Percentiles rank a stretch among this genome's conserved stretches.
These are phyloP conservation scores for Autographa pulchrina DNA, from an alignment of 2,888 invertebrate genomes.

Conservation along the genomic window DNA sequence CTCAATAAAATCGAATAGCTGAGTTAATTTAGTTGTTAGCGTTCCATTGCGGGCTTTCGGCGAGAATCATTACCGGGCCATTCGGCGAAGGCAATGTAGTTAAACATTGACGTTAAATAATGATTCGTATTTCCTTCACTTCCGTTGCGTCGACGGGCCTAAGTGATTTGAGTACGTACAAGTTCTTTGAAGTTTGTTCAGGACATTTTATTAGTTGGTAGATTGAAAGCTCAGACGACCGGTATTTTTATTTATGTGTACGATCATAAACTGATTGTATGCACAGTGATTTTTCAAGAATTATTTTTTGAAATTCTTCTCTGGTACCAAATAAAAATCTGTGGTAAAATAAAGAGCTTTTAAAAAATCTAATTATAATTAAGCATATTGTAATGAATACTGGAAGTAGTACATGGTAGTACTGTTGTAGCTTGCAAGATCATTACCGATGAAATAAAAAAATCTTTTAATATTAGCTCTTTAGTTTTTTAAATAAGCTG, in stretches of 20 bases:
- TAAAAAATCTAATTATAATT: no score
- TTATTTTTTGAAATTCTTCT: no score
- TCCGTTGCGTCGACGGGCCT: constrained; percentile 61
- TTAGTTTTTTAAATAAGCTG: no score
- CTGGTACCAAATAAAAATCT: no score
- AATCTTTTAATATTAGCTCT: no score
- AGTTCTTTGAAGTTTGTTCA: constrained; percentile 19
- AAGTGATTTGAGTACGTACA: constrained; percentile 45
- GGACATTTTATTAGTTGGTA: background rate
- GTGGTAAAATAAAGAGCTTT: no score
- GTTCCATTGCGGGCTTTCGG: constrained; percentile 63
- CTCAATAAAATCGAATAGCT: constrained; percentile 55
- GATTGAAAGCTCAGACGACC: background rate
- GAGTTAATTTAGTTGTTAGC: constrained; percentile 68
- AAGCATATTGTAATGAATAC: no score
- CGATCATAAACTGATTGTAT: no score
- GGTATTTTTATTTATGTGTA: background rate
- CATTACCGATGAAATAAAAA: no score
- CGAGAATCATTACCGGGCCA: constrained; percentile 84
- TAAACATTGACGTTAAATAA: constrained; percentile 86
- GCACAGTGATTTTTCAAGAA: no score
- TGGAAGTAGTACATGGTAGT: no score
- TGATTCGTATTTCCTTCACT: constrained; percentile 82
- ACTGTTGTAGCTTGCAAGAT: no score
- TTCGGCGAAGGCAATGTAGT: constrained; percentile 82